Base-by-base conservation (phyloP, 2,888 invertebrate genomes). In the Fissipunctia ypsillon region DNA sequence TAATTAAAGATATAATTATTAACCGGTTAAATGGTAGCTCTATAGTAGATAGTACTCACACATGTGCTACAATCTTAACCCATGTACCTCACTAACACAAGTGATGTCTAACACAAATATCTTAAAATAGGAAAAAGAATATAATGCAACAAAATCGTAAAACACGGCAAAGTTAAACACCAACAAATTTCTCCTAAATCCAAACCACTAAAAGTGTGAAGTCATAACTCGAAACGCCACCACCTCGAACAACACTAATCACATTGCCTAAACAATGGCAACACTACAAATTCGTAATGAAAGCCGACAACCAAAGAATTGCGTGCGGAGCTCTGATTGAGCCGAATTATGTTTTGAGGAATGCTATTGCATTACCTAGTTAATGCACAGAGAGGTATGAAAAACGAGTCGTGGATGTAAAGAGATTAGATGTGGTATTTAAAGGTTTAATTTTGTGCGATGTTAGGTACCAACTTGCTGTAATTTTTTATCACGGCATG, bases 341-440 rank as follows among this genome's bases (percentile, higher is more conserved):
- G 88, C 89, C 88, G 90, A 94, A 94, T 94, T 93, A 95, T 90
- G 91, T 92, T 94, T 91, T 91, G 92, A 93, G 93, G 90, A 92
- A 94, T 90, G 93, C 92, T 92, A 93, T 95, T 93, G 94, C 93
- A 95, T 95, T 95, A n/a, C n/a, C n/a, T n/a, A 94, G 94, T 91
- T 93, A 93, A 94, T 94, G 92, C 90, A 91, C 89, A 82, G 89
- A 84, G 86, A 84, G 90, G 88, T 84, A 90, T 88, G 91, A 92
- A 84, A 79, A 76, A 65, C 76, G 16, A 12, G 3, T 88, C 88
- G 83, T 73, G 73, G 86, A 74, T 66, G 9, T 83, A 81, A 65
- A 73, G n/a, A 67, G 35, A 25, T 31, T 56, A 25, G 57, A 50
- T 61, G 9, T 28, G 66, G 10, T 16, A 2, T 43, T 35, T 6